Base-by-base conservation (phyloP, 2,113 vertebrate species). In the Periophthalmodon schlosseri region DNA sequence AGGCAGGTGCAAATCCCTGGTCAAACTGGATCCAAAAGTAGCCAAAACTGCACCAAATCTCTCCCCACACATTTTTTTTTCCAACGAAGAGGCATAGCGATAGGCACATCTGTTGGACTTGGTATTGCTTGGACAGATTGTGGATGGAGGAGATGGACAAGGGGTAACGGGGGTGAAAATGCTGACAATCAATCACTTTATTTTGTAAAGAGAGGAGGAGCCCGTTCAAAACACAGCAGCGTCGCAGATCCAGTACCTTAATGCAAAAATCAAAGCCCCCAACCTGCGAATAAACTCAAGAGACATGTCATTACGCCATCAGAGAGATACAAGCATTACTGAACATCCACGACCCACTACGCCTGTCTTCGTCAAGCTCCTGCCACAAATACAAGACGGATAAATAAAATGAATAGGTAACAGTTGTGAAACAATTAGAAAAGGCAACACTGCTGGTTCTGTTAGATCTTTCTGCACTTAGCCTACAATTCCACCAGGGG, bases 371-470 rank as follows among this genome's bases (percentile, higher is more conserved):
- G 72, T 81, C 68, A 3, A 85, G 88, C 84, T 79, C 80, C 86
- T 64, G 81, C 77, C 86, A 84, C 77, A 83, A 91, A 89, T 88
- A 84, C 85, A 84, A 82, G 79, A 86, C 84, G 84, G 86, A 90
- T 63, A 87, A 89, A 84, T 88, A 85, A 88, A 89, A 92, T 76
- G 77, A 86, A 93, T 77, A 83, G 87, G 87, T 88, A 90, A 92
- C 86, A 91, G 82, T 80, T 86, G 91, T 91, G 86, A 90, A 90
- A 92, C 82, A 79, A 92, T 93, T 89, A 91, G 79, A 92, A 91
- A 92, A 93, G 90, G 93, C 94, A 94, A 93, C 93, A 92, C 91
- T 95, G 93, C 91, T 93, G 92, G 91, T 91, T 92, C 87, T 90
- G 90, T 90, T 89, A 86, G 87, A 86, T 87, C 87, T 85, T 85